Base-by-base conservation (phyloP, 92 coral and sea anemone species). In the Phymanthus crucifer region DNA sequence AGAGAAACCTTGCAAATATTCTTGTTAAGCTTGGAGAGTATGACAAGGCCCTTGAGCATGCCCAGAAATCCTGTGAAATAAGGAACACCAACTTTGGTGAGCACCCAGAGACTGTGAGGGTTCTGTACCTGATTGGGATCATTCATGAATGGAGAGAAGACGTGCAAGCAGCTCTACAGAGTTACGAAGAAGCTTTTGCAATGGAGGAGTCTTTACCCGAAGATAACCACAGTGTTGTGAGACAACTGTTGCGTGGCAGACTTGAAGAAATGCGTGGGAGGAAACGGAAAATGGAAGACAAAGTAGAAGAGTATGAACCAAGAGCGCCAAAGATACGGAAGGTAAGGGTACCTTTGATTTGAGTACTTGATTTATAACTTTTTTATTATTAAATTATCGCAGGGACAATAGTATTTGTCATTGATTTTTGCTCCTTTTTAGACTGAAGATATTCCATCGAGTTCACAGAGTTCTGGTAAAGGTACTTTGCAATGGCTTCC, bases 1-100 rank as follows among this genome's bases (percentile, higher is more conserved):
- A 78, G 17, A 79, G 95, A 48, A 91, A 91, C 80, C 82, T 88
- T 58, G 93, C 95, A 23, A 91, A 91, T 77, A 86, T 65, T 24
- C 78, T 84, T 16, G 64, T 83, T 26, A 61, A 24, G 29, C 85
- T 81, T 7, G 36, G 35, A 0, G 72, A 84, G 43, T 81, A 87
- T 73, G 50, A 50, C 16, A 70, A 86, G 23, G 95, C 95, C 1
- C 38, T 84, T 32, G 68, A 76, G 46, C 78, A 80, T 29, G 95
- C 95, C 3, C 16, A 78, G 8, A 75, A 73, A 71, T 89, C 90
- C 3, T 86, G 72, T 32, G 80, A 82, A 58, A 74, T 85, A 24
- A 74, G 93, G 36, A 21, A 45, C 21, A 45, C 67, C 26, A 27
- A 45, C 21, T 82, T 83, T 72, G 93, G 87, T 4, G 32, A 45